Evolutionary conservation across 1,140 invertebrate species (phyloP), one percentile per base, ranked within the genome.

Genomic region (Ostrea denselamellosa): DNA sequence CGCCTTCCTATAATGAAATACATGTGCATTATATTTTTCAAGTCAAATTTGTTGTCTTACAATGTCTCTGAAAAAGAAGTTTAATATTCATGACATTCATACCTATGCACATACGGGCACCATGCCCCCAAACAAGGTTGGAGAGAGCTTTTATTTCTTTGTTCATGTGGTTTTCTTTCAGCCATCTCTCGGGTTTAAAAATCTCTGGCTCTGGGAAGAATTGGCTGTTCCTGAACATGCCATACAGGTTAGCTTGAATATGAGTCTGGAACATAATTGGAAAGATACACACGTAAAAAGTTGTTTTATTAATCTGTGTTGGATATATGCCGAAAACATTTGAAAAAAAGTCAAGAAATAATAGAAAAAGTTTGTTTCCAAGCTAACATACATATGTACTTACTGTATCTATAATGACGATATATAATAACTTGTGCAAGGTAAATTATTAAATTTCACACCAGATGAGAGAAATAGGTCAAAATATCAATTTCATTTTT

Each of bases 61-160:
- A 62, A 0, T 62, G 2, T n/a, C n/a, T 62, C 2, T 62, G 8
- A 34, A 8, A 17, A 2, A 9, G 25, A 77, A 77, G 12, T 28
- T 28, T 14, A 3, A 17, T 17, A 17, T 17, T 17, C 9, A 10
- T 19, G 9, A 17, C 19, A 44, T 5, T 7, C 56, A 28, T 88
- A 94, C 96, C 96, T 52, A 95, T 94, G 91, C 96, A 96, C 95
- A 96, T 96, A 51, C 96, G 89, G 8, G 93, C 91, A 0, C 98
- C 98, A 86, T 96, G 96, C 0, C 98, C 98, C 95, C 99, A 99
- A 0, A 98, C 97, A 5, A 97, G 92, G 62, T 93, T 93, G 17
- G 93, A 98, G 97, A 99, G 68, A 97, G 96, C 95, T 98, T 97
- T 9, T 14, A 96, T 93, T 92, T 97, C 98, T 87, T 97, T 95